These are phyloP conservation scores for Drosophila takahashii DNA, from an alignment of 1,140 invertebrate genomes.

Conservation along the genomic window DNA sequence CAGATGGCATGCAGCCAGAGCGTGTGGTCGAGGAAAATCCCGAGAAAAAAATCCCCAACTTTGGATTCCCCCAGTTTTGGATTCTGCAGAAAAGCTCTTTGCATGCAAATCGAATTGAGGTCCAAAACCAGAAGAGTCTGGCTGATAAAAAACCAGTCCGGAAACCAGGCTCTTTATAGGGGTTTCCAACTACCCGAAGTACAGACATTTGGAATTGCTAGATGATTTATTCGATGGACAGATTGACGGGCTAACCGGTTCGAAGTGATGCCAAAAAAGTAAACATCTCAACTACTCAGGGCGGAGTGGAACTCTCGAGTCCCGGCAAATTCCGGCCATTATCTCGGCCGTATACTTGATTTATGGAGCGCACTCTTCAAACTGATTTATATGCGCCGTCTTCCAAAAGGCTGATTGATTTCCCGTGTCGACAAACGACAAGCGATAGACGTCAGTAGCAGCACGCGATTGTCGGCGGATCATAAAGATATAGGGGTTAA, in stretches of 20 bases:
- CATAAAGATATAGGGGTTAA: conserved; percentile 38
- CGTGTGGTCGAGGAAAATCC: conserved; percentile 35
- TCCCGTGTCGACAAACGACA: conserved; percentile 42
- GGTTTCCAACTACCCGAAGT: background rate
- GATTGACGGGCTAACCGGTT: conserved; percentile 32
- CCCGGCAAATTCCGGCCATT: conserved; percentile 31
- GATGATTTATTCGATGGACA: conserved; percentile 34
- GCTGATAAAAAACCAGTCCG: conserved; percentile 11
- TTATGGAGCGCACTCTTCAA: conserved; percentile 55
- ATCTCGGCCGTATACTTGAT: conserved; percentile 53
- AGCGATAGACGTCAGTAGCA: conserved; percentile 24
- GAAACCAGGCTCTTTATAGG: conserved; percentile 4
- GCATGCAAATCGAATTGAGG: conserved; percentile 27
- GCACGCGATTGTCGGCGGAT: conserved; percentile 5
- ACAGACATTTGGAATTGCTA: conserved; percentile 15
- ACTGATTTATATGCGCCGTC: conserved; percentile 69
- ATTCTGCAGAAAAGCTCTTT: conserved; percentile 55
- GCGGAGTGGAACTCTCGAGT: background rate
- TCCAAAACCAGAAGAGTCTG: conserved; percentile 10
- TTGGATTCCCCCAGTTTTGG: conserved; percentile 31
- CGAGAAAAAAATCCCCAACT: conserved; percentile 46
- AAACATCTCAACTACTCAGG: conserved; percentile 12
- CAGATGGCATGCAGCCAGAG: conserved; percentile 7
- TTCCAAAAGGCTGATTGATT: conserved; percentile 56
- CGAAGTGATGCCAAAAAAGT: conserved; percentile 32